Percentiles rank a stretch among this genome's conserved stretches.
Conservation (phyloP, 2,797 vertebrate genomes). For the Dromococcyx pavoninus region DNA sequence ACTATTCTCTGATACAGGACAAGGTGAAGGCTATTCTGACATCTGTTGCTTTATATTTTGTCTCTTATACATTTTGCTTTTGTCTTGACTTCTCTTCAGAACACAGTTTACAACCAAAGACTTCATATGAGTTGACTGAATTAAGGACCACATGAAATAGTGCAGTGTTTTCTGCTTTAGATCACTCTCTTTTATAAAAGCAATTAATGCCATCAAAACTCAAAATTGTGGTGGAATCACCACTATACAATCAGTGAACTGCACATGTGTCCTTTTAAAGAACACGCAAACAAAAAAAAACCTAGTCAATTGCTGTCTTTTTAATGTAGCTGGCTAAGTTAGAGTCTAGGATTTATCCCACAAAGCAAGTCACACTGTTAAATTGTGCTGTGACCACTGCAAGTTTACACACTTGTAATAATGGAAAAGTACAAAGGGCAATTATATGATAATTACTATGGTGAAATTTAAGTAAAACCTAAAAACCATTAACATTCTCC, state of each 20-base stretch:
- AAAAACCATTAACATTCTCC: not conserved
- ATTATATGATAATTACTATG: not conserved
- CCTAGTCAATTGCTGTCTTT: not conserved
- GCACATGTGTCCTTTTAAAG: not conserved
- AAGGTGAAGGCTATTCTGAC: not conserved
- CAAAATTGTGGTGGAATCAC: not conserved
- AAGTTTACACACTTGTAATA: not conserved
- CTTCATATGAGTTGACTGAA: not conserved
- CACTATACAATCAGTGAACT: not conserved
- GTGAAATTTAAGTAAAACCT: not conserved
- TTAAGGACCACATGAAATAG: not conserved
- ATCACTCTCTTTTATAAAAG: not conserved
- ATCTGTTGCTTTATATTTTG: not conserved
- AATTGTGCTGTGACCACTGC: not conserved
- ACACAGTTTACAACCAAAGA: fast-evolving
- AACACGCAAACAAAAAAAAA: not conserved
- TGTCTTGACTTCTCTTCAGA: not conserved
- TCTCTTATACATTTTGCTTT: not conserved
- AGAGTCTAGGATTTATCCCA: not conserved
- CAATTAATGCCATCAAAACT: not conserved
- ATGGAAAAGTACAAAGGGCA: not conserved
- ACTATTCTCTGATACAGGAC: not conserved
- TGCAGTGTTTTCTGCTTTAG: not conserved
- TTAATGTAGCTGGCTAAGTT: not conserved
- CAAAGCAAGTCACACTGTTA: not conserved